Percentiles rank a stretch among this genome's conserved stretches.
Conservation (phyloP, 2,888 invertebrate genomes). For the Aleiodes alternator region DNA sequence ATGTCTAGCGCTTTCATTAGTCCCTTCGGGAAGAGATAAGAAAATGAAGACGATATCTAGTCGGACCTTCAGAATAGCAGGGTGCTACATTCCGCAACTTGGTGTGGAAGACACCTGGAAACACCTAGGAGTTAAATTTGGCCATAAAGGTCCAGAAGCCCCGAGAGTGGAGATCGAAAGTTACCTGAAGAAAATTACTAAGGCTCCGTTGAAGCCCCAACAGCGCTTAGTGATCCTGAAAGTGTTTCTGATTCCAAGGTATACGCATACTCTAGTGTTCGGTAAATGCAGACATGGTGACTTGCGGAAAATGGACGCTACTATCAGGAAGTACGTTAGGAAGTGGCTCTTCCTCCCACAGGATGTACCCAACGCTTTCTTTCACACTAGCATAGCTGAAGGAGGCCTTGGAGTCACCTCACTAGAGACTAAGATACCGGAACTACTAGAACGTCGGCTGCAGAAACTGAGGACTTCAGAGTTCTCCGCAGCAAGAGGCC, state of each 20-base stretch:
- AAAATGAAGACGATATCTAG: slow-evolving; percentile 36
- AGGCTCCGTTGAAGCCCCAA: slow-evolving; percentile 25
- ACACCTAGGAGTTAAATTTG: too few species aligned
- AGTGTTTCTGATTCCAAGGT: slow-evolving; percentile 37
- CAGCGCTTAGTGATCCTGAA: slow-evolving; percentile 30
- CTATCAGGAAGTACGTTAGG: neutral
- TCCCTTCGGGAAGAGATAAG: slow-evolving; percentile 37
- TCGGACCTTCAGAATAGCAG: neutral
- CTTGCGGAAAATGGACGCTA: neutral
- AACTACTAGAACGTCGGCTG: slow-evolving; percentile 1
- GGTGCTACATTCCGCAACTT: slow-evolving; percentile 19
- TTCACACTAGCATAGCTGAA: slow-evolving; percentile 38
- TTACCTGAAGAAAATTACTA: slow-evolving; percentile 36
- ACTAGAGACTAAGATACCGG: slow-evolving; percentile 32
- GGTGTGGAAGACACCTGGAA: too few species aligned
- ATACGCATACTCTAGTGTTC: neutral
- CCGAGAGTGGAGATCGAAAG: too few species aligned
- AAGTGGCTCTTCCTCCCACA: slow-evolving; percentile 22
- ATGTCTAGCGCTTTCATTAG: slow-evolving; percentile 52
- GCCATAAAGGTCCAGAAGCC: too few species aligned
- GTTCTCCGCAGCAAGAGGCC: neutral
- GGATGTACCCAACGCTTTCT: slow-evolving; percentile 20
- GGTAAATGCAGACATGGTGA: neutral
- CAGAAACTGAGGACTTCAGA: too few species aligned
- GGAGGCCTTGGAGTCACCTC: slow-evolving; percentile 41